A percentile compares a stretch with the other conserved stretches of the same genome.
Conservation (phyloP, 92 coral and sea anemone genomes). For the Epizoanthus illoricatus region DNA sequence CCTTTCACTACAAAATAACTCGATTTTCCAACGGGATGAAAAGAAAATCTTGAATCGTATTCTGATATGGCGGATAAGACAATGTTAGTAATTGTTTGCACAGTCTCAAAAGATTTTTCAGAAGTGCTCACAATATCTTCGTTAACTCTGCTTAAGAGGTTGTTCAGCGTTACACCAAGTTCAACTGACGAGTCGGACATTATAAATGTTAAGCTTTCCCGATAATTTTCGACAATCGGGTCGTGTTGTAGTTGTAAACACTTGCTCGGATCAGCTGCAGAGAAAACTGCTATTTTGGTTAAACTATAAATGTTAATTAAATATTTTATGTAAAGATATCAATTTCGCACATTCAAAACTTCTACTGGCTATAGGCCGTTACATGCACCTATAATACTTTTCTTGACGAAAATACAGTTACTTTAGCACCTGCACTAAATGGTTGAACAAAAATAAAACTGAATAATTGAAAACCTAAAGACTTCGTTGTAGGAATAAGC, state of each 20-base stretch:
- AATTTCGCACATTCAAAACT: no score
- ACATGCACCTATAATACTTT: no score
- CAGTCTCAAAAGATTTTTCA: constrained; percentile 20
- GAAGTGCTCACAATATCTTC: constrained; percentile 11
- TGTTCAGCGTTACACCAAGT: constrained; percentile 21
- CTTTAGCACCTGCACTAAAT: background rate
- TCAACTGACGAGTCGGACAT: background rate
- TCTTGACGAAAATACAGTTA: background rate
- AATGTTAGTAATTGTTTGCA: constrained; percentile 49
- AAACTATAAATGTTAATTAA: constrained; percentile 1
- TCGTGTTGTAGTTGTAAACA: background rate
- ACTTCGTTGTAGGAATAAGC: background rate
- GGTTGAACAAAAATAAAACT: no score
- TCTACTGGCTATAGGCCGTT: no score
- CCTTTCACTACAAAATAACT: constrained; percentile 57
- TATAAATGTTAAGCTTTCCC: background rate
- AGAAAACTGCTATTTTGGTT: background rate
- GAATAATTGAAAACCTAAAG: no score
- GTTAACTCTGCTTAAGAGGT: constrained; percentile 30
- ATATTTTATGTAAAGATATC: background rate
- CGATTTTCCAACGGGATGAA: constrained; percentile 46
- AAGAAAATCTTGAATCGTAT: constrained; percentile 54
- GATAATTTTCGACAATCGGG: background rate
- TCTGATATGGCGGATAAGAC: constrained; percentile 58
- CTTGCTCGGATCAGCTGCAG: background rate